Conservation (phyloP, 2,888 invertebrate genomes). For the Plusia festucae region DNA sequence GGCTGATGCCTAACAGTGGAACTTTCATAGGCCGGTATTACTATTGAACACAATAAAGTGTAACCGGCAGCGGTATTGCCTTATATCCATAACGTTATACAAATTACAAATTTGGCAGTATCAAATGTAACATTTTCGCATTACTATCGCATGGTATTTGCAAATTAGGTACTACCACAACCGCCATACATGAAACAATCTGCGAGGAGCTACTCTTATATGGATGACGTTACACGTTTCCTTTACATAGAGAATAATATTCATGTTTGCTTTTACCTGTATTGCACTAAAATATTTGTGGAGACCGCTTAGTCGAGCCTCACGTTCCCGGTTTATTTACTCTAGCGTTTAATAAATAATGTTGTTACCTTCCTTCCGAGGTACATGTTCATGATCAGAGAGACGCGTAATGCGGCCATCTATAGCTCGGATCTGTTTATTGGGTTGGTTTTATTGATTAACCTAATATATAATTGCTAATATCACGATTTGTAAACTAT, state of each 20-base stretch:
- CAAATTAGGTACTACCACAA: too few species aligned
- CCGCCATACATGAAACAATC: conserved; percentile 24
- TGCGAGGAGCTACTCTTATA: conserved; percentile 36
- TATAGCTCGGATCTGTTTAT: not conserved
- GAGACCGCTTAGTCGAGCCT: conserved; percentile 16
- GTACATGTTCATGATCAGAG: conserved; percentile 26
- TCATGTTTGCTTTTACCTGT: conserved; percentile 43
- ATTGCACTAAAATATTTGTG: conserved; percentile 51
- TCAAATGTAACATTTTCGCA: too few species aligned
- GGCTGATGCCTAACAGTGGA: too few species aligned
- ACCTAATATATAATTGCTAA: not conserved
- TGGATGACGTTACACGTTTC: conserved; percentile 24
- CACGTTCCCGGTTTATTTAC: conserved; percentile 28
- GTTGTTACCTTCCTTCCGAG: conserved; percentile 30
- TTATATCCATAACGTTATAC: too few species aligned
- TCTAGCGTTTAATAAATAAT: conserved; percentile 42
- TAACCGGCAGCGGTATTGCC: too few species aligned
- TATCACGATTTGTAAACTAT: too few species aligned
- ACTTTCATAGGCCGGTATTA: too few species aligned
- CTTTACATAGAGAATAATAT: conserved; percentile 25
- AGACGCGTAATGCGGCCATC: conserved; percentile 3
- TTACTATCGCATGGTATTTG: too few species aligned
- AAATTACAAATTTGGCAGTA: too few species aligned
- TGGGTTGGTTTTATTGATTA: not conserved
- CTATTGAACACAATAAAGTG: too few species aligned